Evolutionary conservation across 2,888 invertebrate genomes (phyloP).

Genomic region (Mimumesa dahlbomi): DNA sequence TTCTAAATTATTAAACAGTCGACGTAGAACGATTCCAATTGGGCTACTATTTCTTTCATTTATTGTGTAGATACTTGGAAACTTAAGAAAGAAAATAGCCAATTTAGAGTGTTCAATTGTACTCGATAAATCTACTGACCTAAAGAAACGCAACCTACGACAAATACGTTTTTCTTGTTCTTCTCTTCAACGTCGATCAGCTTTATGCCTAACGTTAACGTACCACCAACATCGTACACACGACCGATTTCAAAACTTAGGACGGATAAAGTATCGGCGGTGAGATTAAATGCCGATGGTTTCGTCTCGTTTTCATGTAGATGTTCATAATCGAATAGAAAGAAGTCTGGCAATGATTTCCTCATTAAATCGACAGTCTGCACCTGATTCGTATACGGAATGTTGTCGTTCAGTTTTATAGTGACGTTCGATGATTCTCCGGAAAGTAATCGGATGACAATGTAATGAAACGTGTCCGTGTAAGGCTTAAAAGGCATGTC

Average conservation of each 20-base stretch:
- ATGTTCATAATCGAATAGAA: constrained; percentile 88
- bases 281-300: constrained; percentile 86
- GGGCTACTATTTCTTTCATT: neutral
- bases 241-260: constrained; percentile 87
- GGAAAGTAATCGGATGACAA: constrained; percentile 67
- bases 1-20: too few relatives aligned
- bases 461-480: constrained; percentile 68
- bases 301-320: constrained; percentile 84
- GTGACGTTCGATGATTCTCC: constrained; percentile 62
- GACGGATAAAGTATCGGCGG: constrained; percentile 84
- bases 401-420: constrained; percentile 53
- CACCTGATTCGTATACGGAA: constrained; percentile 54
- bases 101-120: too few relatives aligned
- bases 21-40: too few relatives aligned
- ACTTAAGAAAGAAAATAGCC: too few relatives aligned
- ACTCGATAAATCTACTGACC: constrained; percentile 64
- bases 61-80: too few relatives aligned
- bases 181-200: constrained; percentile 82
- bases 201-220: constrained; percentile 86
- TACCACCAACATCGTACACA: constrained; percentile 90
- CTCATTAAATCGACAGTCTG: constrained; percentile 80
- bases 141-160: constrained; percentile 81
- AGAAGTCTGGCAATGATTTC: constrained; percentile 87
- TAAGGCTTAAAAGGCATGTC: constrained; percentile 69
- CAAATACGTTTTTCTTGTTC: constrained; percentile 72